Evolutionary conservation across 53 echinoderm and acorn worm genomes (phyloP), one percentile per base, ranked within the genome.

Genomic region (Pentamera pediparva): DNA sequence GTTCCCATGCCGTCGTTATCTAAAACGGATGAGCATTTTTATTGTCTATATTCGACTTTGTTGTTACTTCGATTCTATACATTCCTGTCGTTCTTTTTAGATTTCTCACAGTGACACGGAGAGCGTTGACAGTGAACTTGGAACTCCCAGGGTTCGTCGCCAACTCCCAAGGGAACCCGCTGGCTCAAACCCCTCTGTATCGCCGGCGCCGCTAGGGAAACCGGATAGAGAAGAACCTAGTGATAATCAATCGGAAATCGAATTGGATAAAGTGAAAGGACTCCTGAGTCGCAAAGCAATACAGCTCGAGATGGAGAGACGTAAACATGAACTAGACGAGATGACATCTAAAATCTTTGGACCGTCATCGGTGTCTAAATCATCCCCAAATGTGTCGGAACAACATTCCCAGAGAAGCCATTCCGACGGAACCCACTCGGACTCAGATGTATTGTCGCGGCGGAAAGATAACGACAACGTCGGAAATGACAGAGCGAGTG

Each of bases 31-130:
- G n/a, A n/a, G n/a, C n/a, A n/a, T n/a, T n/a, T n/a, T n/a, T n/a
- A n/a, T n/a, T n/a, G n/a, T n/a, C n/a, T n/a, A n/a, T n/a, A n/a
- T n/a, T n/a, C n/a, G n/a, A n/a, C n/a, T n/a, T n/a, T n/a, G n/a
- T n/a, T n/a, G n/a, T n/a, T n/a, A n/a, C 28, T 57, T 57, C 9
- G 32, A 28, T 56, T 56, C 27, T 10, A 41, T 24, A 5, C 9
- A 31, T 57, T 57, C 21, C 32, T 18, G 27, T 28, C 26, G 1
- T 11, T 37, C 67, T 4, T 67, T 67, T 11, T 32, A 67, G 92
- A 80, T 82, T 39, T 83, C 92, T 8, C 89, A 89, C 12, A 92
- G 96, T 64, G 96, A 95, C 40, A 85, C 86, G 26, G 91, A 91
- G 59, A 91, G 91, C 43, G 82, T 82, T 39, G 96, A 95, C 58